Conservation (phyloP, 2,113 vertebrate species). For the Petrocephalus zakoni region DNA sequence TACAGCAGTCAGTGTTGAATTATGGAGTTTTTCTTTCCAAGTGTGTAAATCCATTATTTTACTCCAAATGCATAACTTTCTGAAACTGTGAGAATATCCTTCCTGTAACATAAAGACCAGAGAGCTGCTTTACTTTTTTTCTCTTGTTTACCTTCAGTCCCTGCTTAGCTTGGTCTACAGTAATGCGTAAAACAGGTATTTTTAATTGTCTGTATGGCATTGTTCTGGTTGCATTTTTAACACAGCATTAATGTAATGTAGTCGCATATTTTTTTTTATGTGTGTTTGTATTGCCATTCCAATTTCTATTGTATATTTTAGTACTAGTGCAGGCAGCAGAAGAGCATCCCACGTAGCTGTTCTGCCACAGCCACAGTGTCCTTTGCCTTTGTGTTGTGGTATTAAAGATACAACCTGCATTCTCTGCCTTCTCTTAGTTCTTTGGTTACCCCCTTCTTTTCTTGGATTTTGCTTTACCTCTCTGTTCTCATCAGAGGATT, state of each 20-base stretch:
- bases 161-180: slow-evolving; percentile 25
- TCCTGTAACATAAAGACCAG: neutral
- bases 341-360: slow-evolving; percentile 41
- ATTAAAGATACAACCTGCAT: slow-evolving; percentile 53
- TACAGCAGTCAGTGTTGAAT: slow-evolving; percentile 52
- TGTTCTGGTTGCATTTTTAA: slow-evolving; percentile 34
- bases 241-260: slow-evolving; percentile 28
- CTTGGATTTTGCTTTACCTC: neutral
- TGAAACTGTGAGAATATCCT: neutral
- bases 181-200: slow-evolving; percentile 13
- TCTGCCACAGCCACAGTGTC: slow-evolving; percentile 52
- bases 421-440: slow-evolving; percentile 12
- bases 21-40: slow-evolving; percentile 38
- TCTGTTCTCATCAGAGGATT: neutral
- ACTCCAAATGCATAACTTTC: neutral
- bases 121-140: neutral
- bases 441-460: neutral
- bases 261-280: slow-evolving; percentile 42
- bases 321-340: slow-evolving; percentile 52
- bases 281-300: slow-evolving; percentile 42
- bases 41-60: slow-evolving; percentile 10
- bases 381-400: slow-evolving; percentile 53
- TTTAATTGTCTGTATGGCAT: slow-evolving; percentile 36
- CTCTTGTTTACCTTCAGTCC: slow-evolving; percentile 14
- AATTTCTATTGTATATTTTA: slow-evolving; percentile 39